These are phyloP conservation scores for Campylorhamphus procurvoides DNA, from an alignment of 2,113 vertebrate genomes.

Conservation along the genomic window DNA sequence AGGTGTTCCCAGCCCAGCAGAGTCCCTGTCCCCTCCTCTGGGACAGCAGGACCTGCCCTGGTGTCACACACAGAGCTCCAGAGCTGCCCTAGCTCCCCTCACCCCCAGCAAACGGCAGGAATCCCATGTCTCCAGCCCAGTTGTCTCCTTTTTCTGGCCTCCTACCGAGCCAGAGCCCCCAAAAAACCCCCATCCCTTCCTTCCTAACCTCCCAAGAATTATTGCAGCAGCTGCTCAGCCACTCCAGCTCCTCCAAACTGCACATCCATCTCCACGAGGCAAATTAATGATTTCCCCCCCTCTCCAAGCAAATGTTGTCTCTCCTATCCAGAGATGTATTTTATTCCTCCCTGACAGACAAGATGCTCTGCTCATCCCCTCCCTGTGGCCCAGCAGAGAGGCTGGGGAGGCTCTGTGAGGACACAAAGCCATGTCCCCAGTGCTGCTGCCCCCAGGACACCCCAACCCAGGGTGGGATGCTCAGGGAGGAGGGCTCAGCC, in stretches of 20 bases:
- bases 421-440: accelerated
- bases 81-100: not conserved
- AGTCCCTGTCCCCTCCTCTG: no score
- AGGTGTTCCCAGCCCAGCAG: not conserved
- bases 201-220: not conserved
- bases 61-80: accelerated
- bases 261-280: not conserved
- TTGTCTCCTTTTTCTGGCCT: not conserved
- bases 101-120: not conserved
- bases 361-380: accelerated
- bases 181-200: not conserved
- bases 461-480: accelerated
- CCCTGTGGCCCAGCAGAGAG: accelerated
- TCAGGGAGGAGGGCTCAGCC: no score
- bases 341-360: not conserved
- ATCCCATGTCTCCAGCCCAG: not conserved
- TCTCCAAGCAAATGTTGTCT: not conserved
- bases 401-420: not conserved
- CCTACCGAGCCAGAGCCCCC: not conserved
- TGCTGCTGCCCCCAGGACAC: accelerated
- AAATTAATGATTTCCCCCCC: accelerated
- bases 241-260: not conserved
- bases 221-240: not conserved
- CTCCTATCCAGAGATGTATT: not conserved
- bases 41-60: not conserved